phyloP scores from a whole-genome alignment of 2,113 vertebrate species.

The Corythoichthys intestinalis region DNA sequence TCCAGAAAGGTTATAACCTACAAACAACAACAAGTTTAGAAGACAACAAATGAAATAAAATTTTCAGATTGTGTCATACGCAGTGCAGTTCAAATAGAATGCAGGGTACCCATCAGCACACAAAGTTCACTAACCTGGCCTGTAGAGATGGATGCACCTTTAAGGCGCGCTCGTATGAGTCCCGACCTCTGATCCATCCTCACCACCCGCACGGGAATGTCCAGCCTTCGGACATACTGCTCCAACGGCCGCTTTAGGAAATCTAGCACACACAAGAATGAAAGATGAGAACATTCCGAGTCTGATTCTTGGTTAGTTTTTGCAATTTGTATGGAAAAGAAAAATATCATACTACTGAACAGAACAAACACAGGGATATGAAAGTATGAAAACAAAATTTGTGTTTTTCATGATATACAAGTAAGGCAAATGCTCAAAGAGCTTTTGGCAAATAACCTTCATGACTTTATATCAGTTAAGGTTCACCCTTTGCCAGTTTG shows the following conservation, averaged over 20 bases:
- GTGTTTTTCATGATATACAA: neutral
- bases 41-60: neutral
- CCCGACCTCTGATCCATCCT: slow-evolving; percentile 99
- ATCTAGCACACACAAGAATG: slow-evolving; percentile 65
- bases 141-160: slow-evolving; percentile 91
- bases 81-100: slow-evolving; percentile 13
- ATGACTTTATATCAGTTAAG: no score
- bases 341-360: neutral
- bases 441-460: no score
- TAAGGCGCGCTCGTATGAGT: slow-evolving; percentile 91
- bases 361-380: neutral
- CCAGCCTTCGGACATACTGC: slow-evolving; percentile 88
- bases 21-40: slow-evolving; percentile 27
- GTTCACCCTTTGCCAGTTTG: no score
- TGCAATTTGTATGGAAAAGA: neutral
- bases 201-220: slow-evolving; percentile 89
- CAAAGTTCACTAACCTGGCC: slow-evolving; percentile 77
- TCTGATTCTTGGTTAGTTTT: neutral
- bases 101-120: neutral
- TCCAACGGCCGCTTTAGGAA: slow-evolving; percentile 93
- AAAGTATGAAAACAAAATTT: neutral
- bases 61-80: slow-evolving; percentile 9
- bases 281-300: neutral
- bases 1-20: slow-evolving; percentile 94
- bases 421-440: neutral